Evolutionary conservation across 1,140 invertebrate species (phyloP), one percentile per base, ranked within the genome.

Genomic region (Drosophila sechellia): DNA sequence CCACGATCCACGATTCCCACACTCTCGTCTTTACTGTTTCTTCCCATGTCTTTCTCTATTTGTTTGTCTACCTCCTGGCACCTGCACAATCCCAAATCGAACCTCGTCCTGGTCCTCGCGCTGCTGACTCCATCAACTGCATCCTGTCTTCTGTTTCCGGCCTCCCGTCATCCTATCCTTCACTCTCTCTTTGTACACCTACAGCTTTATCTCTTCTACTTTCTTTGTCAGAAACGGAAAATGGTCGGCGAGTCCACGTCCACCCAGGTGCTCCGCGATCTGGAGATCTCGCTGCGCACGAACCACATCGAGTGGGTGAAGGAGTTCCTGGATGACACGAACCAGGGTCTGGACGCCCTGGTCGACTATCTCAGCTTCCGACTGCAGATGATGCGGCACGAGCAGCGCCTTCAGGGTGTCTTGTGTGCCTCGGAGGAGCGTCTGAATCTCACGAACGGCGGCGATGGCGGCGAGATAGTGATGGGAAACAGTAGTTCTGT

Each of bases 251-350:
- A 99, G 92, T 97, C 98, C 10, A 99, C 98, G 48, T 99, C 98
- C 20, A 99, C 99, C 22, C 98, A 99, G 95, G 98, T 99, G 66
- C 94, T 99, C 31, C 95, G 98, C 90, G 98, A 99, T 94, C 94
- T 99, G 79, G 98, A 99, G 94, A 99, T 99, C 90, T 99, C 99
- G 10, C 93, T 99, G 58, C 95, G 99, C 80, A 99, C 99, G 46
- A 99, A 99, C 94, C 97, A 99, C 92, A 99, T 99, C 90, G 98
- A 99, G 97, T 99, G 99, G 99, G 99, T 99, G 35, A 95, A 98
- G 84, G 98, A 99, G 93, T 99, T 99, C 93, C 94, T 99, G 42
- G 97, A 98, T 93, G 97, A 99, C 78, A 95, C 97, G 65, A 99
- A 99, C 93, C 96, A 97, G 92, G 99, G 99, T 4, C 93, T 99